Conservation (phyloP, 2,113 vertebrate genomes). For the Ondatra zibethicus region DNA sequence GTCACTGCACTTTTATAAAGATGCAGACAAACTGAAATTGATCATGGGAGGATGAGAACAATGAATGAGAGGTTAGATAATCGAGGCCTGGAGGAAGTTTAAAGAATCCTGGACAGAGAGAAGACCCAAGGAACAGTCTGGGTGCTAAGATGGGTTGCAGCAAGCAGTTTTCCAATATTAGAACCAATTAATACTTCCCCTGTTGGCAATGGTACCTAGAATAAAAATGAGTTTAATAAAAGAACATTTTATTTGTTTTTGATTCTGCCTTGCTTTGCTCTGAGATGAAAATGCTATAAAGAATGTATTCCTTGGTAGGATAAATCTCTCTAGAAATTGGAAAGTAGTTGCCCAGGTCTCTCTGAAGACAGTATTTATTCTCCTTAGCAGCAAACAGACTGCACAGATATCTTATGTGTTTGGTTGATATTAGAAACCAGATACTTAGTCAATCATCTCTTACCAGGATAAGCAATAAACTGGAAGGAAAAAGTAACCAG, state of each 20-base stretch:
- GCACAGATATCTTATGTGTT: not conserved
- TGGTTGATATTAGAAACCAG: not conserved
- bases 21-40: slow-evolving; percentile 51
- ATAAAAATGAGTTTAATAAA: slow-evolving; percentile 31
- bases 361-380: not conserved
- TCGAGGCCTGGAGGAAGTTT: not conserved
- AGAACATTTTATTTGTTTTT: not conserved
- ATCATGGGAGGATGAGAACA: slow-evolving; percentile 40
- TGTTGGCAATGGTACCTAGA: not conserved
- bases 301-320: not conserved
- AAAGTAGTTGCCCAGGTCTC: not conserved
- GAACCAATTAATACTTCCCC: slow-evolving; percentile 10
- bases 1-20: slow-evolving; percentile 55
- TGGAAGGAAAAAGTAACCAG: not conserved
- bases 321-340: not conserved
- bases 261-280: slow-evolving; percentile 34
- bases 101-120: not conserved
- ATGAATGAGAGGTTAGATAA: not conserved
- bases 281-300: not conserved
- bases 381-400: not conserved
- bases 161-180: slow-evolving; percentile 6
- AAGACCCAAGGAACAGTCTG: not conserved
- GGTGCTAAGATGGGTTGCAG: not conserved
- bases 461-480: not conserved
- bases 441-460: not conserved